These are phyloP conservation scores for Bombyx mori DNA, from an alignment of 1,140 invertebrate genomes.

Conservation along the genomic window ASM3026992v2 NC_085120.1:6224001-6224500, in stretches of 20 bases:
- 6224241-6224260: slow-evolving; percentile 37
- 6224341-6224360: slow-evolving; percentile 13
- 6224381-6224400: slow-evolving; percentile 2
- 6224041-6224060: slow-evolving; percentile 35
- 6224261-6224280: slow-evolving; percentile 1
- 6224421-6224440: no score
- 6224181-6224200: slow-evolving; percentile 43
- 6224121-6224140: slow-evolving; percentile 48
- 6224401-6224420: neutral
- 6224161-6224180: slow-evolving; percentile 52
- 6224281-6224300: neutral
- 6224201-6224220: slow-evolving; percentile 44
- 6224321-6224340: slow-evolving; percentile 37
- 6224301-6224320: slow-evolving; percentile 2
- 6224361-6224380: neutral
- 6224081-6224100: slow-evolving; percentile 46
- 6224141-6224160: slow-evolving; percentile 59
- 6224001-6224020: slow-evolving; percentile 45
- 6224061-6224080: slow-evolving; percentile 50
- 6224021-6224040: slow-evolving; percentile 56
- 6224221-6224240: slow-evolving; percentile 22
- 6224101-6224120: slow-evolving; percentile 51
- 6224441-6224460: no score
- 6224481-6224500: no score
- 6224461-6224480: no score